Conservation (phyloP, 2,797 vertebrate species). For the Spheniscus humboldti region DNA sequence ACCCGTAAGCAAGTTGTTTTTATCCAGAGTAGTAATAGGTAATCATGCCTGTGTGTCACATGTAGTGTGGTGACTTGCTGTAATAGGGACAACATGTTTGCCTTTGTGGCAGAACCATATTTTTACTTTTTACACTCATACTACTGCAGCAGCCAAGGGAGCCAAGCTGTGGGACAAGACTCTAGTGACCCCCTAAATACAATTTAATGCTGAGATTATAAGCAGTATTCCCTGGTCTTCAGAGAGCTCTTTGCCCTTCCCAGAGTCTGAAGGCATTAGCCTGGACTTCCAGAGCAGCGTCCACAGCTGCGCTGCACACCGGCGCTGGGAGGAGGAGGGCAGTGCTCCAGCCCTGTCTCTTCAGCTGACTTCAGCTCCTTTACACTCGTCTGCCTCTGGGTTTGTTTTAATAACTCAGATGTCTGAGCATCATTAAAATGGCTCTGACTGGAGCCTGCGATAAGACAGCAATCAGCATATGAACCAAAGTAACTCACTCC, state of each 20-base stretch:
- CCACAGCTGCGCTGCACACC: rapidly evolving
- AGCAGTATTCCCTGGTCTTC: not conserved
- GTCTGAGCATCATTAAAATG: not conserved
- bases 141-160: not conserved
- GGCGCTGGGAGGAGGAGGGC: not conserved
- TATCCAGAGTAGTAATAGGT: not conserved
- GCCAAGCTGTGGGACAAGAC: not conserved
- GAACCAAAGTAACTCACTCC: not conserved
- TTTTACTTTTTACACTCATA: not conserved
- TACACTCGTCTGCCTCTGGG: not conserved
- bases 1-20: not conserved
- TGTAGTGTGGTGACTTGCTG: not conserved
- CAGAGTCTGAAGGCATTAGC: not conserved
- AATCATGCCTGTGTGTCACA: not conserved
- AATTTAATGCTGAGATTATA: not conserved
- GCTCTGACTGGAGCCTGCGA: not conserved
- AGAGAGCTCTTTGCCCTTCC: not conserved
- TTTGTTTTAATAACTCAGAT: conserved; percentile 22
- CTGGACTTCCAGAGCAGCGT: not conserved
- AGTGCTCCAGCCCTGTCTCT: not conserved
- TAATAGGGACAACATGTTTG: not conserved
- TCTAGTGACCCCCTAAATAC: not conserved
- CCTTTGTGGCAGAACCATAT: not conserved
- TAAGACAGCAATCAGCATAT: conserved; percentile 8
- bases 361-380: not conserved